Base-by-base conservation (phyloP, 2,113 vertebrate genomes). In the Nibea coibor region DNA sequence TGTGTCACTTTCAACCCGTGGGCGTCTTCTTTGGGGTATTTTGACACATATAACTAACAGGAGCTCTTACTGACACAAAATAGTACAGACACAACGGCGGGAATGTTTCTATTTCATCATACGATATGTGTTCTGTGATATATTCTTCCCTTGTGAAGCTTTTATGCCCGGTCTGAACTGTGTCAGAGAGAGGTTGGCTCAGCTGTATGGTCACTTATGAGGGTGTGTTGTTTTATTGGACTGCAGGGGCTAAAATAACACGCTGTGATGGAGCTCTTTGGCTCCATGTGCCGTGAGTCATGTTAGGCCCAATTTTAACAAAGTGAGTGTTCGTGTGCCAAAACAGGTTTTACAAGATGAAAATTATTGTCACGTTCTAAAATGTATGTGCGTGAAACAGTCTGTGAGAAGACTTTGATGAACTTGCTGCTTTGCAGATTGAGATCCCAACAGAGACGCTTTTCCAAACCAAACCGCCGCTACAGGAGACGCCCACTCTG, bases 271-370 rank as follows among this genome's bases (percentile, higher is more conserved):
- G 24, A 10, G 43, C 39, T 59, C 54, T 20, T 26, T 19, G 61
- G 20, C 12, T 45, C 39, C 35, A 43, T 45, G 43, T 48, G 28
- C 28, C 4, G n/a, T 51, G 67, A 69, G 48, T 69, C 67, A 69
- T 22, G 6, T 54, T 22, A 54, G 42, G 56, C 39, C 50, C 39
- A 19, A 24, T 24, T 53, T 3, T 28, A 24, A 42, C 26, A 48
- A 20, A 48, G 17, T n/a, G 17, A 31, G 42, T 5, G 43, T 50
- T 72, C 10, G n/a, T 72, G 70, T 35, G 43, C 12, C 64, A 12
- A 59, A 72, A 31, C 69, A 59, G 42, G 54, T 31, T 58, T 58
- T 58, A 58, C 53, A 71, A 12, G 69, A 45, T 2, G 16, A 39
- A 39, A 58, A 57, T 58, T n/a, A 58, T 5, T 10, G 35, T 43